A percentile compares a stretch with the other conserved stretches of the same genome.
Evolutionary conservation across 1,140 invertebrate genomes (phyloP).

Genomic region (Drosophila sturtevanti): DNA sequence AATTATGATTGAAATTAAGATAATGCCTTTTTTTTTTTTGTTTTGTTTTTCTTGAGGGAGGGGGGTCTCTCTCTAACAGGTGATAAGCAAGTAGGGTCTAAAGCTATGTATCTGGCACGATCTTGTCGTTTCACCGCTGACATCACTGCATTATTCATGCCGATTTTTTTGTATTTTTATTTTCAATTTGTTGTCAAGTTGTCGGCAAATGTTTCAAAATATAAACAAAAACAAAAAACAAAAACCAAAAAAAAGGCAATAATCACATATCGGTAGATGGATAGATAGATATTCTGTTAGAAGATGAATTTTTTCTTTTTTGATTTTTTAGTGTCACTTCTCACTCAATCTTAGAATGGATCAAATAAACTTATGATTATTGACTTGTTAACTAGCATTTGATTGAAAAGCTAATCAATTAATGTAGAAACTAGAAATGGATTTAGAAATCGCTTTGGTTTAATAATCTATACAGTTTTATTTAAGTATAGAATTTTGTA

Average conservation of each 20-base stretch:
- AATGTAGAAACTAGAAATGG: not conserved
- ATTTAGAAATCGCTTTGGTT: not conserved
- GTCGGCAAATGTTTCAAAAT: constrained; percentile 48
- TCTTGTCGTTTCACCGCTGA: constrained; percentile 34
- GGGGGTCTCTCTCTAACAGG: constrained; percentile 29
- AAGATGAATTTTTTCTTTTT: no score
- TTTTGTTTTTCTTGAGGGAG: no score
- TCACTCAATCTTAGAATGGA: not conserved
- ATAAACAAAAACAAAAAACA: not conserved
- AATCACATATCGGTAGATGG: constrained; percentile 48
- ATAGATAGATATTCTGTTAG: not conserved
- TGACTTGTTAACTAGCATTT: constrained; percentile 37
- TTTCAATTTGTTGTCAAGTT: constrained; percentile 43
- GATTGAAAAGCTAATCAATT: constrained; percentile 34
- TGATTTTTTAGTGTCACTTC: constrained; percentile 36
- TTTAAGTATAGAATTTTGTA: no score
- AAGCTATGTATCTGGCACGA: constrained; percentile 37
- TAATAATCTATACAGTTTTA: no score
- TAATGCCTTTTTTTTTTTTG: constrained; percentile 28
- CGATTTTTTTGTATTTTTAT: not conserved
- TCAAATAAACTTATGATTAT: constrained; percentile 26
- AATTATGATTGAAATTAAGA: constrained; percentile 81
- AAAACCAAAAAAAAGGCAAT: no score
- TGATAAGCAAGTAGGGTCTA: constrained; percentile 8
- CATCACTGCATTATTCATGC: constrained; percentile 73